Base-by-base conservation (phyloP, 2,888 invertebrate species). In the Macropis europaea region DNA sequence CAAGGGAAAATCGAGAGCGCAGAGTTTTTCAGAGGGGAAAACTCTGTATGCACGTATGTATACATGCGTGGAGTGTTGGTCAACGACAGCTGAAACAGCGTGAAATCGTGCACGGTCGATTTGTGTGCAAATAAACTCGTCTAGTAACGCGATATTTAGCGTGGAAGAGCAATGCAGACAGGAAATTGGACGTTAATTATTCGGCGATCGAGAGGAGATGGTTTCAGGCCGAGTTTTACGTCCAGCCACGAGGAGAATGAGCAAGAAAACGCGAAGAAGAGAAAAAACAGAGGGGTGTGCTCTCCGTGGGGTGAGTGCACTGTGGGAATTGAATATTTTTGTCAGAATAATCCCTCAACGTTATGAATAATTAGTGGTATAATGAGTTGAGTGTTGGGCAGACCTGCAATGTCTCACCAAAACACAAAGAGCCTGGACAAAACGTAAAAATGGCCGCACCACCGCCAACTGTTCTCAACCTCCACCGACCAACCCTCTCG, bases 281-380 rank as follows among this genome's bases (percentile, higher is more conserved):
- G 43, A 59, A 75, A 68, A 69, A 50, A n/a, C n/a, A n/a, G n/a
- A n/a, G n/a, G 60, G 57, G 56, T 43, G 38, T n/a, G 59, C 36
- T 45, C 13, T 6, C 17, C n/a, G n/a, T 26, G 50, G 70, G 69
- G 60, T 42, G 67, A 42, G 66, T 68, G 69, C 67, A 72, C 63
- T 79, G 81, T 84, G 84, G 82, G 82, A 84, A 85, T 83, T 81
- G 81, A 84, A 83, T 84, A 84, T 83, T 86, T 88, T 85, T 73
- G 75, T 79, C 73, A 74, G 81, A 84, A 84, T 82, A 84, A 82
- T 82, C 74, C 79, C 80, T n/a, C 75, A 82, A 86, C 85, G 88
- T 87, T 88, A 82, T 86, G 86, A 89, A 89, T 90, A 90, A 90
- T 90, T 90, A 90, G 90, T 88, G 84, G 84, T 88, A 90, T 90